Evolutionary conservation across 2,888 invertebrate genomes (phyloP), one percentile per base, ranked within the genome.

Genomic region (Ectemnius lituratus): DNA sequence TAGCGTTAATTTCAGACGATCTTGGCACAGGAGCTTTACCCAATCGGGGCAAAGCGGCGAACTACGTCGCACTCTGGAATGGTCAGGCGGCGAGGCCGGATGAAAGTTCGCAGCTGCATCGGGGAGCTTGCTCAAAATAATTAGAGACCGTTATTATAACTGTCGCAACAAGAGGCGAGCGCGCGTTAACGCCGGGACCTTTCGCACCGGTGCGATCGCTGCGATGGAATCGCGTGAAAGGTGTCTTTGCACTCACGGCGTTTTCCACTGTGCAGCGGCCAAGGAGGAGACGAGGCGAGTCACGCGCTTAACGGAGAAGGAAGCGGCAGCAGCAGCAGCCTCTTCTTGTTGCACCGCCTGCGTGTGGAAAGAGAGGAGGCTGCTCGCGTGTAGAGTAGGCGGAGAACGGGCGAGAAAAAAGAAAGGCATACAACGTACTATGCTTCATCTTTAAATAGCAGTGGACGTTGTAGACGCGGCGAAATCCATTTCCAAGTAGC

Each of bases 181-280:
- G 70, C 63, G 60, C 47, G 65, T 72, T 73, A 63, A 72, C 67
- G 70, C 52, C 78, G 72, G 66, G 83, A 83, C 83, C 83, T 83
- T 80, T 83, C 76, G 73, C 76, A 75, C 75, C 62, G 74, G 23
- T 37, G 37, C 75, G 77, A 83, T 83, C 82, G 82, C 80, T 67
- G 72, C 80, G 80, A 75, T 75, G 78, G 74, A 73, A 81, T 86
- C 85, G 86, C 87, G 86, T 87, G 87, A 86, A 87, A 87, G 87
- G 87, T 87, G 85, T 85, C 84, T 86, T 81, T 82, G 82, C 83
- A 87, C 85, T 86, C 82, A 77, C 84, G 84, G 85, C 85, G 84
- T 84, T 87, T 87, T 86, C 82, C 83, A 80, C 72, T 76, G 37
- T 37, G 37, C 37, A 1, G 37, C 37, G 6, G 8, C 37, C 37